These are phyloP conservation scores for Anthopleura sola DNA, from an alignment of 64 coral and sea anemone species.

Conservation along the genomic window DNA sequence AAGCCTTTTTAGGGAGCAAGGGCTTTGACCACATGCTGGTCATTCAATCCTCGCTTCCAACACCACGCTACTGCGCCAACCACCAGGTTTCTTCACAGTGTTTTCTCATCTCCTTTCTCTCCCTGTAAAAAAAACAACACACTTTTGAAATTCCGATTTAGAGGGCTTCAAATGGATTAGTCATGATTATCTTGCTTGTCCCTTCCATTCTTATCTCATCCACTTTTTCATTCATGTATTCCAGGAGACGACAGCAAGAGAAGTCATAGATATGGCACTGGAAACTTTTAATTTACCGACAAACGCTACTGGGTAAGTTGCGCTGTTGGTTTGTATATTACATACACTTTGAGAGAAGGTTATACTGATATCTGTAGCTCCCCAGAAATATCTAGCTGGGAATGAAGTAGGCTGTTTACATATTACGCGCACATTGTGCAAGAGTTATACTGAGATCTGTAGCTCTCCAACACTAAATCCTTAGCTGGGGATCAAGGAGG, in stretches of 20 bases:
- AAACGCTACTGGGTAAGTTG: not conserved
- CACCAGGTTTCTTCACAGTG: too few species aligned
- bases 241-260: constrained; percentile 90
- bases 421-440: not conserved
- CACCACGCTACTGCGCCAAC: too few species aligned
- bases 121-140: not conserved
- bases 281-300: constrained; percentile 70
- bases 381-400: too few species aligned
- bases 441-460: not conserved
- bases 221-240: not conserved
- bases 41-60: too few species aligned
- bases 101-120: not conserved
- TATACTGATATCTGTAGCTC: too few species aligned
- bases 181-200: not conserved
- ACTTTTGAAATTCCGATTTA: not conserved
- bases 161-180: not conserved
- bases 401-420: too few species aligned
- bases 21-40: too few species aligned
- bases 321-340: not conserved
- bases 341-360: too few species aligned
- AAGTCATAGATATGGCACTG: constrained; percentile 86
- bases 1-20: too few species aligned
- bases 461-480: too few species aligned
- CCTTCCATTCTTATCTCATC: not conserved
- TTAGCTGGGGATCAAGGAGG: too few species aligned